These are phyloP conservation scores for Philopedon plagiatum DNA, from an alignment of 2,888 invertebrate species.

Conservation along the genomic window DNA sequence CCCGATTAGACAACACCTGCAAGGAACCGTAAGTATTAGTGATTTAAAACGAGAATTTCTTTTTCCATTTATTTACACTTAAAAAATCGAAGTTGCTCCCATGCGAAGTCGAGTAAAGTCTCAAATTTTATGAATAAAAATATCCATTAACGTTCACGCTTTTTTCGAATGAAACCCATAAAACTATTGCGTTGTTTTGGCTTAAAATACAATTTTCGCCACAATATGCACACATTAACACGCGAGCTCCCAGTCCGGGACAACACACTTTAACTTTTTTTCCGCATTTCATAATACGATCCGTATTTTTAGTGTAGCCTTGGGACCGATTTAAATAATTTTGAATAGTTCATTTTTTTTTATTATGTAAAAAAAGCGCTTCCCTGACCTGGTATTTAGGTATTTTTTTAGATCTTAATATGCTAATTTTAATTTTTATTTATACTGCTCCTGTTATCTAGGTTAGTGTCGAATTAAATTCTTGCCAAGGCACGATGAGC, in stretches of 20 bases:
- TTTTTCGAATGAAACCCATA: background rate
- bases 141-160: too few species aligned
- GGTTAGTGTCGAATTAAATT: too few species aligned
- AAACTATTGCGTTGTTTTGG: background rate
- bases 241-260: background rate
- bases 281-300: constrained; percentile 1
- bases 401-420: background rate
- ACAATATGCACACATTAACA: background rate
- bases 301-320: background rate
- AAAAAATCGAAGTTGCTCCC: too few species aligned
- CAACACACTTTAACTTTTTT: background rate
- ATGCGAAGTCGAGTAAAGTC: too few species aligned
- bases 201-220: background rate
- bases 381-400: background rate
- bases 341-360: background rate
- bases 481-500: too few species aligned
- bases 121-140: too few species aligned
- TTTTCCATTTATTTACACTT: too few species aligned
- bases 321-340: background rate
- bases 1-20: too few species aligned
- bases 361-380: background rate
- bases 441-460: background rate
- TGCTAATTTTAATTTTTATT: background rate
- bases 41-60: too few species aligned
- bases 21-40: too few species aligned